Evolutionary conservation across 2,888 invertebrate genomes (phyloP).

Genomic region (Leptodirus hochenwartii): DNA sequence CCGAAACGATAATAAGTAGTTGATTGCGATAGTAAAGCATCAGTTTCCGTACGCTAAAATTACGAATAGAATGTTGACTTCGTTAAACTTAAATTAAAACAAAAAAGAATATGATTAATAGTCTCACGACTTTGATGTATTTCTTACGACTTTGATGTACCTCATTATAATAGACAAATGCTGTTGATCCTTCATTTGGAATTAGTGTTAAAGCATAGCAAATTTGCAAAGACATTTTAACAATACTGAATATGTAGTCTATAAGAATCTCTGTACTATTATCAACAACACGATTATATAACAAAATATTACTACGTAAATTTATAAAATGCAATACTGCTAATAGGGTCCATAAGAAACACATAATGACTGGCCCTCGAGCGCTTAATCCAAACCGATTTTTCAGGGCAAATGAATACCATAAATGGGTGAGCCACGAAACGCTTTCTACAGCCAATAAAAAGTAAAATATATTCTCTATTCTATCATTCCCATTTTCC

Average conservation of each 20-base stretch:
- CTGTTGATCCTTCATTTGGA: conserved; percentile 38
- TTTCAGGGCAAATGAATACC: conserved; percentile 50
- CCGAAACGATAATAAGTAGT: conserved; percentile 44
- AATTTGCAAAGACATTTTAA: conserved; percentile 41
- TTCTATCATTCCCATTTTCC: conserved; percentile 28
- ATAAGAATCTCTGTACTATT: conserved; percentile 22
- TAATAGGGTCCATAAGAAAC: conserved; percentile 49
- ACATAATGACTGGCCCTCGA: conserved; percentile 51
- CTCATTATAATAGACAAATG: conserved; percentile 1
- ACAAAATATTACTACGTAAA: conserved; percentile 43
- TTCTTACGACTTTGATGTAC: background rate
- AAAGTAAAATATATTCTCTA: conserved; percentile 51
- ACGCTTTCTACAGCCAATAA: conserved; percentile 50
- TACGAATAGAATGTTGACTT: conserved; percentile 9
- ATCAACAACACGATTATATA: conserved; percentile 20
- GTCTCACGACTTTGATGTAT: background rate
- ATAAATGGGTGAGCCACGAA: conserved; percentile 68
- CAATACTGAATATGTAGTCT: conserved; percentile 40
- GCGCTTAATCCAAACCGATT: conserved; percentile 43
- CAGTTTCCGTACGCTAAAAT: conserved; percentile 18
- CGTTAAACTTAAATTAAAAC: conserved; percentile 3
- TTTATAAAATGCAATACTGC: conserved; percentile 49
- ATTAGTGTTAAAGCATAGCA: conserved; percentile 54
- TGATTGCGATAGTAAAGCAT: conserved; percentile 16
- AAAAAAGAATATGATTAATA: conserved; percentile 1